A percentile compares a stretch with the other conserved stretches of the same genome.
Conservation (phyloP, 2,888 invertebrate genomes). For the Parnassius smintheus region DNA sequence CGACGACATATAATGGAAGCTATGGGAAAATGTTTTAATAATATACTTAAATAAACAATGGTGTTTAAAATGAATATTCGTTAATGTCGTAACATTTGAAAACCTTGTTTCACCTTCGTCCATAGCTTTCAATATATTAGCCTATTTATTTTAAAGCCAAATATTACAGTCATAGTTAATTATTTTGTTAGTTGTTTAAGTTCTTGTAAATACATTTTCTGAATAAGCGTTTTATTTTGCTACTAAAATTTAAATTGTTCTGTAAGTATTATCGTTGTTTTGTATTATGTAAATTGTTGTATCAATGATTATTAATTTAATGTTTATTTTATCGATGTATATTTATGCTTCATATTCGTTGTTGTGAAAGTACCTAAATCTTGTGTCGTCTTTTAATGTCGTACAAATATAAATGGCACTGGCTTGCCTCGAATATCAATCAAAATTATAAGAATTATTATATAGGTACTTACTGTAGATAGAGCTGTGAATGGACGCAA, state of each 20-base stretch:
- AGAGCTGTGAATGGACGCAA: slow-evolving; percentile 19
- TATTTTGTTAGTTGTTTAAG: slow-evolving; percentile 72
- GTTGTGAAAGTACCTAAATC: slow-evolving; percentile 58
- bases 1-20: slow-evolving; percentile 78
- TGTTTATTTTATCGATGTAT: slow-evolving; percentile 69
- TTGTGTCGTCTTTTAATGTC: slow-evolving; percentile 41
- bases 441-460: slow-evolving; percentile 35
- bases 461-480: slow-evolving; percentile 32
- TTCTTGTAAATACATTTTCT: slow-evolving; percentile 70
- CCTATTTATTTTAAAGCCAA: slow-evolving; percentile 80
- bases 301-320: slow-evolving; percentile 57
- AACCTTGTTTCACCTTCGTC: slow-evolving; percentile 34
- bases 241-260: slow-evolving; percentile 57
- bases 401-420: slow-evolving; percentile 49
- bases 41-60: slow-evolving; percentile 28
- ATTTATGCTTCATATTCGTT: slow-evolving; percentile 57
- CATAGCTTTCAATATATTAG: slow-evolving; percentile 77
- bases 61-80: slow-evolving; percentile 29
- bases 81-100: slow-evolving; percentile 18
- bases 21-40: slow-evolving; percentile 55
- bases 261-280: slow-evolving; percentile 78
- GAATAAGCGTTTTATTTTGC: slow-evolving; percentile 68
- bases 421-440: slow-evolving; percentile 51
- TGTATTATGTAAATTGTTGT: slow-evolving; percentile 74
- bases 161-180: slow-evolving; percentile 80